Evolutionary conservation across 2,888 invertebrate genomes (phyloP).

Genomic region (Tetrapedia diversipes): DNA sequence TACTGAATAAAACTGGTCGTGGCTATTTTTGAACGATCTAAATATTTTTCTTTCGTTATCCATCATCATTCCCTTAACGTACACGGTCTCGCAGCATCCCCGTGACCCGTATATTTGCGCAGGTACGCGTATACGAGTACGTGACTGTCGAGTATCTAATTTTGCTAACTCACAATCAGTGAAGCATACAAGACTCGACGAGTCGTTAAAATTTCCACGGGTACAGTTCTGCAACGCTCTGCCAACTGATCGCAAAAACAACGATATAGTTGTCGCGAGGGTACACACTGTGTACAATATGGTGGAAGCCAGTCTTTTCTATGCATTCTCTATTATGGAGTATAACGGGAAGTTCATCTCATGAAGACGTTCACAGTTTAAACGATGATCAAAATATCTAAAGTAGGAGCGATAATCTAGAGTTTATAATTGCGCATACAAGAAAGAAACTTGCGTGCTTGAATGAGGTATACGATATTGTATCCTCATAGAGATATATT

Average conservation of each 20-base stretch:
- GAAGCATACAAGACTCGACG: constrained; percentile 8
- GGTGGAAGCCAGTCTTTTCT: no score
- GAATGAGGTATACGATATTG: no score
- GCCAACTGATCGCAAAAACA: constrained; percentile 27
- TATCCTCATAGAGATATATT: no score
- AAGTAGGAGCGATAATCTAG: no score
- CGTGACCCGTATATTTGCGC: constrained; percentile 16
- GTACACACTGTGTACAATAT: neutral
- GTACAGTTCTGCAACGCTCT: neutral
- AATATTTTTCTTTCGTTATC: constrained; percentile 54
- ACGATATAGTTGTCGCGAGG: constrained; percentile 16
- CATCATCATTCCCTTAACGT: constrained; percentile 43
- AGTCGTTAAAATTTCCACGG: constrained; percentile 7
- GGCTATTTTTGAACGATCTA: constrained; percentile 44
- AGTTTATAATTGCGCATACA: no score
- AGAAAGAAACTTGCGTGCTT: no score
- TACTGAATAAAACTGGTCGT: constrained; percentile 40
- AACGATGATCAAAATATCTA: no score
- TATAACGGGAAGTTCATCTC: no score
- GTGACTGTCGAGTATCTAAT: no score
- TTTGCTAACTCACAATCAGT: no score
- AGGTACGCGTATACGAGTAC: neutral
- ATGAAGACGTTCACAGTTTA: neutral
- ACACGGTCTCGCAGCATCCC: constrained; percentile 20
- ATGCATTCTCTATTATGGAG: no score